Evolutionary conservation across 2,113 vertebrate genomes (phyloP), one percentile per base, ranked within the genome.

Genomic region (Varanus komodoensis): DNA sequence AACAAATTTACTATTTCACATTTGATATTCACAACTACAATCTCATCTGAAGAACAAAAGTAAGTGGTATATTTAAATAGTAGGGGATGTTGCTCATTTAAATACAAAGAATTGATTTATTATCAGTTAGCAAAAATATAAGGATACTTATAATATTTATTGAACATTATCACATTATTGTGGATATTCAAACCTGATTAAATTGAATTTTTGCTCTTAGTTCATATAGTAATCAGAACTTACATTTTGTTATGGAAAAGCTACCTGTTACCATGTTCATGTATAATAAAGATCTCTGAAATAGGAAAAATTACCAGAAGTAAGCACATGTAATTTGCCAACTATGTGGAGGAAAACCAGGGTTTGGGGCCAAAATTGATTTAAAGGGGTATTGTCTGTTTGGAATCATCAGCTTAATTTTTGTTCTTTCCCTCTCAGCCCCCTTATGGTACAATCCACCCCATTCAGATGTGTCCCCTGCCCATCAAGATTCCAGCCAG

Each of bases 41-140:
- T 74, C n/a, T 34, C n/a, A 74, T 17, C 73, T 74, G 11, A 68
- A 79, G 92, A 93, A 77, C 64, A 75, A 84, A 90, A 85, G 52
- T 69, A 83, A 92, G 8, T 50, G 19, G 1, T 50, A 25, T 54
- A 6, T 34, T 90, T 86, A 91, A 88, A 84, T 88, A 54, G 84
- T 68, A 1, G 25, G 44, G 77, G 50, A 90, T 86, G 64, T 27
- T 34, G 38, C 32, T 92, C 82, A 91, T 87, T 67, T 11, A 68
- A 83, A 44, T 90, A 93, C 93, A 96, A 91, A 84, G 93, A 71
- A 82, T 64, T 92, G 83, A 50, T 93, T 95, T 92, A 95, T 67
- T 93, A 91, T 77, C 23, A 86, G 93, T 93, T 92, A 92, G 88
- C 82, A 93, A 89, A 94, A 94, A 81, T 89, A 67, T 84, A 84